Conservation (phyloP, 1,140 invertebrate species). For the Sarcophaga bullata region DNA sequence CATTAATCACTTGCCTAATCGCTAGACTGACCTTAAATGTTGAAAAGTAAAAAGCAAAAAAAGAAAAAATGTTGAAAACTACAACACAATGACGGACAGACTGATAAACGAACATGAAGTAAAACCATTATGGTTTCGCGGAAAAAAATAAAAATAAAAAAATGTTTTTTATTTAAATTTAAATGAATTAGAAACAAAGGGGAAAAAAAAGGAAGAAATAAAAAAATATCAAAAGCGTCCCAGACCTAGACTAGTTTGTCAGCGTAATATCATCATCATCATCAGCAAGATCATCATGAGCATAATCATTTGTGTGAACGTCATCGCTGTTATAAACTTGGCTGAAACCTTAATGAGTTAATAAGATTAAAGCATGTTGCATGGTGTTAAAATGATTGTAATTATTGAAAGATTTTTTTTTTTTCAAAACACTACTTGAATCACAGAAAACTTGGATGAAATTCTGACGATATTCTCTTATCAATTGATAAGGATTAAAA, state of each 20-base stretch:
- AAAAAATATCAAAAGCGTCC: not conserved
- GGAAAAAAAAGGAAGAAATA: not conserved
- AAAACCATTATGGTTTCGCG: not conserved
- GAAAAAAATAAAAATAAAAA: not conserved
- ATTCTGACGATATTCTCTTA: no score
- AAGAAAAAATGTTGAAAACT: not conserved
- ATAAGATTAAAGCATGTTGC: no score
- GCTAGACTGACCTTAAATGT: constrained; percentile 5
- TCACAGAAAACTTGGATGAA: no score
- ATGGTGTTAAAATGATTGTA: no score
- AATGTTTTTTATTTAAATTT: not conserved
- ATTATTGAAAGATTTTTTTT: no score
- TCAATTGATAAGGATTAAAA: no score
- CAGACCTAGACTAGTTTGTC: not conserved
- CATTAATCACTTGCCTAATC: constrained; percentile 24
- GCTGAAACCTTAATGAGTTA: no score
- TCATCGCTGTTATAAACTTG: no score
- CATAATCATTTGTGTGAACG: not conserved
- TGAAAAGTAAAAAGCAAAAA: not conserved
- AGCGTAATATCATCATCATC: not conserved
- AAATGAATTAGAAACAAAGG: not conserved
- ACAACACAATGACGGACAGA: not conserved
- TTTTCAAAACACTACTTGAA: no score
- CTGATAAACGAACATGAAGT: not conserved
- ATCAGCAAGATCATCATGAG: not conserved